A percentile compares a stretch with the other conserved stretches of the same genome.
These are phyloP conservation scores for Gymnoscelis rufifasciata DNA, from an alignment of 2,888 invertebrate genomes.

Conservation along the genomic window DNA sequence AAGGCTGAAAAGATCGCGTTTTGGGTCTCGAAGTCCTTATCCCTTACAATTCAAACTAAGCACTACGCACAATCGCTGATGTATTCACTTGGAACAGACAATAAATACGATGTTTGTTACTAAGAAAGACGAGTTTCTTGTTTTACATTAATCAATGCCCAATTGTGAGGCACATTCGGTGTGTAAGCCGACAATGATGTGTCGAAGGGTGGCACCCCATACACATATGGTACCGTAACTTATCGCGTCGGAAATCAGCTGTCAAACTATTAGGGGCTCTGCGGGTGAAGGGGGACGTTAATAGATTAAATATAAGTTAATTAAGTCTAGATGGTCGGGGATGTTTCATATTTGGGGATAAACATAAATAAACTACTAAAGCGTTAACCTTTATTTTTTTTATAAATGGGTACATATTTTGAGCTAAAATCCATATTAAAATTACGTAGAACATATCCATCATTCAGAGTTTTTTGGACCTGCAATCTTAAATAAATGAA, in stretches of 20 bases:
- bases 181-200: constrained; percentile 26
- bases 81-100: too few species aligned
- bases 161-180: constrained; percentile 19
- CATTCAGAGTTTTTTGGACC: too few species aligned
- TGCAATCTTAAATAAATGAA: too few species aligned
- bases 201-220: constrained; percentile 29
- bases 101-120: too few species aligned
- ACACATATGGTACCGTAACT: constrained; percentile 47
- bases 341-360: neutral
- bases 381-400: too few species aligned
- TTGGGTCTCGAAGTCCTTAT: too few species aligned
- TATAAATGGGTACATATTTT: neutral
- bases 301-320: constrained; percentile 17
- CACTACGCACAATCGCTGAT: too few species aligned
- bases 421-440: too few species aligned
- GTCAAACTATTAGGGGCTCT: constrained; percentile 51
- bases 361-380: too few species aligned
- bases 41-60: too few species aligned
- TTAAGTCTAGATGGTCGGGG: constrained; percentile 1
- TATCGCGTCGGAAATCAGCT: constrained; percentile 67
- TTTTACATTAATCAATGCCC: constrained; percentile 11
- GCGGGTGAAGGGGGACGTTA: constrained; percentile 32
- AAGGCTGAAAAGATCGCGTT: too few species aligned
- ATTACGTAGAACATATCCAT: too few species aligned
- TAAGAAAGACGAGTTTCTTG: neutral